A percentile compares a stretch with the other conserved stretches of the same genome.
These are phyloP conservation scores for Drosophila melanica DNA, from an alignment of 1,140 invertebrate genomes.

Conservation along the genomic window DNA sequence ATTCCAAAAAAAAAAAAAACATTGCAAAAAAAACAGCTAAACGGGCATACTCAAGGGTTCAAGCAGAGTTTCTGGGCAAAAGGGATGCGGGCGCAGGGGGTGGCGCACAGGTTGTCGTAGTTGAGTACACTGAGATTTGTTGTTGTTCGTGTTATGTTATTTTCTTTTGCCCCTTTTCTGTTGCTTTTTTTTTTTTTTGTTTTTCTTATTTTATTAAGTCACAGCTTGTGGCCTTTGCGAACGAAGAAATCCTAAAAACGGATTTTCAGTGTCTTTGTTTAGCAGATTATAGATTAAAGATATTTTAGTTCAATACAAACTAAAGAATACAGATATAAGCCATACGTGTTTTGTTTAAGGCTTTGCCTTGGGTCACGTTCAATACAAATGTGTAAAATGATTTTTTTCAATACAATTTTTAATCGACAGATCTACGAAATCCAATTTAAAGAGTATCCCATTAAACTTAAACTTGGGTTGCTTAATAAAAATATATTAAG, in stretches of 20 bases:
- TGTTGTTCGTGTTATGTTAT: conserved; percentile 29
- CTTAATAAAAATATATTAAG: too few species aligned
- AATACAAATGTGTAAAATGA: too few species aligned
- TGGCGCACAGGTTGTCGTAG: conserved; percentile 33
- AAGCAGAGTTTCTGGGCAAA: conserved; percentile 10
- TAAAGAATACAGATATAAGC: not conserved
- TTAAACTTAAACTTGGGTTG: not conserved
- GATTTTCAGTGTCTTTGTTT: conserved; percentile 13
- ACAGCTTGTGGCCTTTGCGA: conserved; percentile 14
- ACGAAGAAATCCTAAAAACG: conserved; percentile 6
- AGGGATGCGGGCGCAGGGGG: not conserved
- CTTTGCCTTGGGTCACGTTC: too few species aligned
- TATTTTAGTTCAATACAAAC: conserved; percentile 8
- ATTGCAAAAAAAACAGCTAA: conserved; percentile 49
- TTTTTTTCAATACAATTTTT: not conserved
- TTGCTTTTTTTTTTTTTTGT: not conserved
- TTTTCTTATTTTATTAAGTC: conserved; percentile 31
- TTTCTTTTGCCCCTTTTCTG: conserved; percentile 8
- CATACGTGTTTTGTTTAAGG: not conserved
- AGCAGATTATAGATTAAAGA: conserved; percentile 14
- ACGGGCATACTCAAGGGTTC: conserved; percentile 58
- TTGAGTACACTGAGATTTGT: conserved; percentile 62
- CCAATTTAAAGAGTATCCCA: not conserved
- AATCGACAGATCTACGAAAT: not conserved
- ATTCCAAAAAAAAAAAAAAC: conserved; percentile 33